Evolutionary conservation across 1,140 invertebrate species (phyloP).

Genomic region (Drosophila murphyi): DNA sequence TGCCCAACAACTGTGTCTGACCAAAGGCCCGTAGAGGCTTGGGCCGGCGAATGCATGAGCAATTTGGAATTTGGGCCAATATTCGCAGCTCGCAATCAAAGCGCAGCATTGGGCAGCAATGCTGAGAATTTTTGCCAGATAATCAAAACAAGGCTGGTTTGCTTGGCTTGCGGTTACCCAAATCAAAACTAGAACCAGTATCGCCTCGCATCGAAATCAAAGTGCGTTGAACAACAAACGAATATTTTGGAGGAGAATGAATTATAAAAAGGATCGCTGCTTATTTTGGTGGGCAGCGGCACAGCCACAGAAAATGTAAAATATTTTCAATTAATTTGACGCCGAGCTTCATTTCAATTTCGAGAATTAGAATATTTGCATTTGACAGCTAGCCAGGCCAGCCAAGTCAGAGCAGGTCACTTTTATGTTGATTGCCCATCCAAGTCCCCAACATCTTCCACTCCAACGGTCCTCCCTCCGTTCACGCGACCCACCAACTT

Average conservation of each 20-base stretch:
- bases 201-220: conserved; percentile 36
- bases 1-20: conserved; percentile 58
- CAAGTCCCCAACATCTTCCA: conserved; percentile 37
- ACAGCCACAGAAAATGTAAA: conserved; percentile 65
- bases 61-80: conserved; percentile 26
- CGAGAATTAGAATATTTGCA: conserved; percentile 40
- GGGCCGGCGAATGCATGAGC: conserved; percentile 26
- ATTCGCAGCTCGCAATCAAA: conserved; percentile 54
- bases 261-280: conserved; percentile 36
- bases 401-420: conserved; percentile 9
- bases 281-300: conserved; percentile 43
- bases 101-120: conserved; percentile 50
- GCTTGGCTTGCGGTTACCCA: conserved; percentile 48
- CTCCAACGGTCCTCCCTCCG: not conserved
- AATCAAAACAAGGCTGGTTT: conserved; percentile 22
- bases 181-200: conserved; percentile 29
- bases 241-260: conserved; percentile 23
- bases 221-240: conserved; percentile 38
- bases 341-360: conserved; percentile 68
- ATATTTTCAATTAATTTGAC: conserved; percentile 80
- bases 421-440: conserved; percentile 42
- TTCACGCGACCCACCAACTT: not conserved
- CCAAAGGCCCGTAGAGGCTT: conserved; percentile 25
- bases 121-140: conserved; percentile 53
- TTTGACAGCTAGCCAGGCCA: conserved; percentile 25